Evolutionary conservation across 1,140 invertebrate species (phyloP).

Genomic region (Pristionchus pacificus): DNA sequence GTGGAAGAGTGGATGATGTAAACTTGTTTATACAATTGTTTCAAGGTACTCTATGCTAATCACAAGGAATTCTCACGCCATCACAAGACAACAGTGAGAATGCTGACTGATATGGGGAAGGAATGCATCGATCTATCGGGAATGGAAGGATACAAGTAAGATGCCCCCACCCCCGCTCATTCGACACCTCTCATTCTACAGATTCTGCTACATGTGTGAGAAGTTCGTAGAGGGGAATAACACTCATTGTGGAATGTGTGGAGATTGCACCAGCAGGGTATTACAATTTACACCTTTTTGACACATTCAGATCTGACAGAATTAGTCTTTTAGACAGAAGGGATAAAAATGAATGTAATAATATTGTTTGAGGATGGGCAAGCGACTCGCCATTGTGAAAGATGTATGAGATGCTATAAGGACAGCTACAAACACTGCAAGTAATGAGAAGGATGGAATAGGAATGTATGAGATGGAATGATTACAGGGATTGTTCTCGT

Average conservation of each 20-base stretch:
- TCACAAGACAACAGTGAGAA: constrained; percentile 23
- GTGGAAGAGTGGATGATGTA: too few species aligned
- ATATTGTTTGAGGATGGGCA: constrained; percentile 14
- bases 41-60: constrained; percentile 23
- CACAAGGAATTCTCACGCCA: constrained; percentile 22
- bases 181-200: not conserved
- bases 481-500: constrained; percentile 14
- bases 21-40: too few species aligned
- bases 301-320: not conserved
- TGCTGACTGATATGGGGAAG: constrained; percentile 22
- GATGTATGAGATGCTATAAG: constrained; percentile 23
- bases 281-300: too few species aligned
- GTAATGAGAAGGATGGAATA: not conserved
- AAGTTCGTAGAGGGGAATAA: constrained; percentile 19
- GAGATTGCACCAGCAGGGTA: constrained; percentile 18
- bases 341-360: constrained; percentile 1
- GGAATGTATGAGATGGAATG: not conserved
- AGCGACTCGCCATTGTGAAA: constrained; percentile 17
- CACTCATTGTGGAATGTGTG: constrained; percentile 20
- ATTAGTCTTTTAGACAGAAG: not conserved
- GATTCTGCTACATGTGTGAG: constrained; percentile 26
- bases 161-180: not conserved
- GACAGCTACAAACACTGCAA: constrained; percentile 23
- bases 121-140: constrained; percentile 14
- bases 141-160: constrained; percentile 13